Evolutionary conservation across 1,140 invertebrate genomes (phyloP).

Genomic region (Radopholus similis): DNA sequence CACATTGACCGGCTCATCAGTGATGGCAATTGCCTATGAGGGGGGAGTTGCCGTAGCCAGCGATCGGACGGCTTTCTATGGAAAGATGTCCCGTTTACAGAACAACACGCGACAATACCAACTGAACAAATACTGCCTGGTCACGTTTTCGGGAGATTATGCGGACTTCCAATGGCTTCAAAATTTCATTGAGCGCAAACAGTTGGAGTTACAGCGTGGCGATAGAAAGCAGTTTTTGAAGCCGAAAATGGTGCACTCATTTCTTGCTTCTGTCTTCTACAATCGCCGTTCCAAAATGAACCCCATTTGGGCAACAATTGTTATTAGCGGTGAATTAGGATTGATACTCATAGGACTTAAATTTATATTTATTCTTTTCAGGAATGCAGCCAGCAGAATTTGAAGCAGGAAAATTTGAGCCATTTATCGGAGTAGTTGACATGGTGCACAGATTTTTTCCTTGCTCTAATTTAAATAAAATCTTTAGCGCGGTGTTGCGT

Average conservation of each 20-base stretch:
- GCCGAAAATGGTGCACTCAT: conserved; percentile 52
- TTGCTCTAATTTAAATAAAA: background rate
- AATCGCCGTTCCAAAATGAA: conserved; percentile 56
- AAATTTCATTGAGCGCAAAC: conserved; percentile 54
- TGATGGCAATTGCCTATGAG: conserved; percentile 54
- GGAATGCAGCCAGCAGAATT: conserved; percentile 50
- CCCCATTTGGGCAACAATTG: conserved; percentile 55
- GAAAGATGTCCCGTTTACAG: conserved; percentile 50
- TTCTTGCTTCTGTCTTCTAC: conserved; percentile 53
- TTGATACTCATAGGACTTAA: background rate
- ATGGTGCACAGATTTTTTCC: conserved; percentile 4
- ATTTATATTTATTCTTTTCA: conserved; percentile 5
- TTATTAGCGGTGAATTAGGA: conserved; percentile 42
- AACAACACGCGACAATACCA: conserved; percentile 28
- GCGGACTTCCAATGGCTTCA: conserved; percentile 59
- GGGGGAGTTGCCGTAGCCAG: conserved; percentile 52
- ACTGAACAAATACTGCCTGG: conserved; percentile 49
- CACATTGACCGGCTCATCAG: conserved; percentile 58
- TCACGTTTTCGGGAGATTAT: conserved; percentile 55
- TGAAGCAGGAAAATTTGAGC: conserved; percentile 40
- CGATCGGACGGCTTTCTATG: conserved; percentile 51
- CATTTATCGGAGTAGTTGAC: conserved; percentile 57
- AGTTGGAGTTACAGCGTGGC: conserved; percentile 27
- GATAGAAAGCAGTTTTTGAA: conserved; percentile 19
- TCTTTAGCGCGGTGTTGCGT: conserved; percentile 48